Evolutionary conservation across 1,140 invertebrate species (phyloP), one percentile per base, ranked within the genome.

Genomic region (Drosophila simulans): DNA sequence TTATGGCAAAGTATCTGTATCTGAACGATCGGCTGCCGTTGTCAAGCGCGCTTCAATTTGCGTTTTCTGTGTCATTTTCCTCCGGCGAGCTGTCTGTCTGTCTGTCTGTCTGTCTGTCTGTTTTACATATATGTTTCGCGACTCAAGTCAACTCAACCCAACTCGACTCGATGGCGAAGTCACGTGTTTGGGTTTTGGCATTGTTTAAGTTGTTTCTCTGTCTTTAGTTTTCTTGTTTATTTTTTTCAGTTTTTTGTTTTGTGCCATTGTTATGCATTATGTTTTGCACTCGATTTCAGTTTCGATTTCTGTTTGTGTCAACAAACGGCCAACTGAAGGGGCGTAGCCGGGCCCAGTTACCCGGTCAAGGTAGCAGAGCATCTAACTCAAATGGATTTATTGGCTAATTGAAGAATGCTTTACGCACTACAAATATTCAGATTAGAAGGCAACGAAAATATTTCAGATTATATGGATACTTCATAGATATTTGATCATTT

Each of bases 301-400:
- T 85, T 75, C 57, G 57, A 81, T 75, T 85, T 85, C 68, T 64
- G 82, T 86, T 81, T 74, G 46, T 77, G 79, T 70, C 70, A 78
- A 63, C 74, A 64, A 58, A 62, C 43, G 15, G 27, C 25, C 34
- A 40, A 39, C 55, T 35, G 40, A 39, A 45, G 45, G 40, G 51
- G 37, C 35, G 51, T 53, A 20, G 42, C 35, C 37, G n/a, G 7
- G 65, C 25, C 43, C 25, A 51, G 66, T 27, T 25, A 17, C 52
- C 46, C 48, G 54, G 45, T 55, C 77, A 76, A 81, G 72, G 73
- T 72, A 65, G 34, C 52, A 42, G 35, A 40, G 55, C 17, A 22
- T 54, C 71, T 20, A 34, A 45, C 8, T n/a, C 10, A n/a, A 39
- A 20, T 15, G 34, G 34, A 64, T 51, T 31, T 48, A 52, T 45